Conservation (phyloP, 1,140 invertebrate genomes). For the Drosophila lacertosa region DNA sequence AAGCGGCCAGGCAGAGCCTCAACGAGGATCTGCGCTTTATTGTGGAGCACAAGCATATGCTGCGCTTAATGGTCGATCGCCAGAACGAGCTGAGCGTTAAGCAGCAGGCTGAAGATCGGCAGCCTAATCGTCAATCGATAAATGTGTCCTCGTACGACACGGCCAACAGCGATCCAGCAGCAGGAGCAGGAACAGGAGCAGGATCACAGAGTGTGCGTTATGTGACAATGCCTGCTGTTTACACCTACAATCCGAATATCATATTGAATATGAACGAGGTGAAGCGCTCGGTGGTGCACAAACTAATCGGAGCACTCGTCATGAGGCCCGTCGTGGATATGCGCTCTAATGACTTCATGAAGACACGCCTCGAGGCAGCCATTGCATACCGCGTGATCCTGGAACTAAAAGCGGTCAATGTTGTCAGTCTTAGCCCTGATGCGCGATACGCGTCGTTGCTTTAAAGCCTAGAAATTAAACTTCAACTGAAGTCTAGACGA, state of each 20-base stretch:
- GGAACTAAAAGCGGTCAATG: conserved; percentile 41
- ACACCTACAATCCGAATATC: conserved; percentile 39
- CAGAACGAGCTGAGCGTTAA: conserved; percentile 35
- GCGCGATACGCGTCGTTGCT: conserved; percentile 24
- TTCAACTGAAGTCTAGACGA: neutral
- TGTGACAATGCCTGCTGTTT: conserved; percentile 41
- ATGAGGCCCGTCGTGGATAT: conserved; percentile 38
- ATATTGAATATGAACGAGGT: conserved; percentile 18
- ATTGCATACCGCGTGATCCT: conserved; percentile 33
- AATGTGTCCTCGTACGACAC: neutral
- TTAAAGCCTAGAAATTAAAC: neutral
- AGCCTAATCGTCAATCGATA: too few relatives aligned
- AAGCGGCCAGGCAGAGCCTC: neutral
- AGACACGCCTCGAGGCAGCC: conserved; percentile 33
- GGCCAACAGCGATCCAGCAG: neutral
- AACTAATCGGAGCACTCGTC: conserved; percentile 38
- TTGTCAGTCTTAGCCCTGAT: conserved; percentile 42
- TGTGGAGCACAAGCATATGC: conserved; percentile 30
- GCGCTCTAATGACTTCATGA: conserved; percentile 27
- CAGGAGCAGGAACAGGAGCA: too few relatives aligned
- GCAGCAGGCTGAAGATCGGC: neutral
- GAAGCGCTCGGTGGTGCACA: conserved; percentile 30
- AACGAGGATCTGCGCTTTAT: conserved; percentile 40
- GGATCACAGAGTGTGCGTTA: neutral
- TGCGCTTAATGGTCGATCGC: conserved; percentile 54